Evolutionary conservation across 2,113 vertebrate species (phyloP).

Genomic region (Varanus salvator): DNA sequence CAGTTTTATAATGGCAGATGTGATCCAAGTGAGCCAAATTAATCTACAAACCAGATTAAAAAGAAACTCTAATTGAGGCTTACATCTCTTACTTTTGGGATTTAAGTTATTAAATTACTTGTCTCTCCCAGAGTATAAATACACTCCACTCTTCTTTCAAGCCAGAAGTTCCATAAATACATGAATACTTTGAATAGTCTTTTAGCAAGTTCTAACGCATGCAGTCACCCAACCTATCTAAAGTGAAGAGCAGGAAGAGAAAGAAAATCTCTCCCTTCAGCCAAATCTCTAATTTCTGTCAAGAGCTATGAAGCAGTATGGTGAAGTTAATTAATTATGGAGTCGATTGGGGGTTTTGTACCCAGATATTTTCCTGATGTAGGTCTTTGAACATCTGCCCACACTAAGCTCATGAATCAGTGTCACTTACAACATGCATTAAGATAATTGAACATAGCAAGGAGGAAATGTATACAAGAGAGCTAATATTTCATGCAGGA

Average conservation of each 20-base stretch:
- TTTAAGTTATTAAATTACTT: constrained; percentile 43
- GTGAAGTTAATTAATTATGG: constrained; percentile 73
- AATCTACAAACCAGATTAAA: constrained; percentile 65
- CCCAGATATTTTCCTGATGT: constrained; percentile 42
- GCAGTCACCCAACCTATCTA: background rate
- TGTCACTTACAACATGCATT: constrained; percentile 46
- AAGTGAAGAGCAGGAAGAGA: background rate
- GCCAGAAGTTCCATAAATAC: constrained; percentile 10
- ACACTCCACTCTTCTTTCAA: constrained; percentile 28
- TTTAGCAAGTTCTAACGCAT: constrained; percentile 23
- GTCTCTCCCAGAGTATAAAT: background rate
- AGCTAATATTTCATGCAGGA: constrained; percentile 39
- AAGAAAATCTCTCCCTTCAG: constrained; percentile 4
- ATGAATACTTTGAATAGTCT: constrained; percentile 2
- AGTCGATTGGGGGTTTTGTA: constrained; percentile 45
- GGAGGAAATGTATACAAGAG: constrained; percentile 51
- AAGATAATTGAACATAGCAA: constrained; percentile 58
- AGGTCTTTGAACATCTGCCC: constrained; percentile 61
- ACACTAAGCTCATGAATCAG: constrained; percentile 51
- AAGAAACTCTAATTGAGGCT: constrained; percentile 53
- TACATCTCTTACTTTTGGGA: constrained; percentile 28
- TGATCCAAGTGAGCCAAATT: constrained; percentile 62
- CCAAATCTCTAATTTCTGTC: constrained; percentile 39
- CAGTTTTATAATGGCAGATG: constrained; percentile 37
- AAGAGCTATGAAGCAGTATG: constrained; percentile 58